Conservation (phyloP, 2,113 vertebrate genomes). For the Microtus ochrogaster region DNA sequence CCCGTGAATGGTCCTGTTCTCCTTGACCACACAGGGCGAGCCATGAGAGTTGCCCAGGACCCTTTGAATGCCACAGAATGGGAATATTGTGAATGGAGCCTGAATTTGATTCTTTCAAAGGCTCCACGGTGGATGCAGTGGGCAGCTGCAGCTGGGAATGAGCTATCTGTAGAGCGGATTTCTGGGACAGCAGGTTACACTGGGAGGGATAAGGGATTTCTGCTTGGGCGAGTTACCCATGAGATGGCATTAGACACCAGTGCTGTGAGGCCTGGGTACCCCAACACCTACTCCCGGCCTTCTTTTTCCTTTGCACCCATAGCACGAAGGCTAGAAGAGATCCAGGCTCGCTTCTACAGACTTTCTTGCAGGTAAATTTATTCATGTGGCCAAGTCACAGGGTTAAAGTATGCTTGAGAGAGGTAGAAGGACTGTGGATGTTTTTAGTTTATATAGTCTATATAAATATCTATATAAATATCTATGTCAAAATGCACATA, state of each 20-base stretch:
- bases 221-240: neutral
- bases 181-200: neutral
- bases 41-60: neutral
- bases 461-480: neutral
- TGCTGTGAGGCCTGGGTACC: neutral
- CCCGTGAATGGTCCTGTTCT: accelerated
- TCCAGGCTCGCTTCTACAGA: neutral
- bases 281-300: neutral
- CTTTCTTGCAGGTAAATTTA: neutral
- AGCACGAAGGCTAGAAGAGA: neutral
- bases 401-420: neutral
- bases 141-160: neutral
- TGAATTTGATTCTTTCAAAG: too few species aligned
- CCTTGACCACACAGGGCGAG: neutral
- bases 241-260: neutral
- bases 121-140: neutral
- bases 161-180: neutral
- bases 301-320: neutral
- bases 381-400: neutral
- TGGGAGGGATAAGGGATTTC: neutral
- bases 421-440: neutral
- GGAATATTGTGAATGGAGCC: neutral
- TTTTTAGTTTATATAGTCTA: neutral
- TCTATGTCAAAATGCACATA: neutral
- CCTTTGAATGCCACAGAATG: neutral